Evolutionary conservation across 2,797 vertebrate species (phyloP).

Genomic region (Hydrophis major): DNA sequence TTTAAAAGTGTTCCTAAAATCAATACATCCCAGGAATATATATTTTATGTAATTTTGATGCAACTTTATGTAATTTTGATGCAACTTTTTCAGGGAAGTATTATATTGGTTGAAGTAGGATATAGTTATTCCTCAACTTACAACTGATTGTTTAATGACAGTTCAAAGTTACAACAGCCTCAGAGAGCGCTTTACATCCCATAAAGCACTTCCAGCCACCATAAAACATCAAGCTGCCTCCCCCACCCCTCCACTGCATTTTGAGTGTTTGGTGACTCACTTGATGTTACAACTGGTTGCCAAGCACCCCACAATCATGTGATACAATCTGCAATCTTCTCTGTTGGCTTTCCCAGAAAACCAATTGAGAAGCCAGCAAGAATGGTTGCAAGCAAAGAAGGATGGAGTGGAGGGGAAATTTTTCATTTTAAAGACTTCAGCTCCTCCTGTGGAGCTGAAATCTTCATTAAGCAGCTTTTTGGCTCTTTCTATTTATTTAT

Average conservation of each 20-base stretch:
- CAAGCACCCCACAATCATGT: background rate
- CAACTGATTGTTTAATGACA: background rate
- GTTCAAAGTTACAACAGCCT: background rate
- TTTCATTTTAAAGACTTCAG: background rate
- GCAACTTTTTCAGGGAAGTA: background rate
- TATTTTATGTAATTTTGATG: background rate
- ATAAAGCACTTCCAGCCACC: background rate
- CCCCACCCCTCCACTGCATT: background rate
- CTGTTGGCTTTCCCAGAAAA: background rate
- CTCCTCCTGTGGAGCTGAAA: background rate
- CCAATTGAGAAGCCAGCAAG: background rate
- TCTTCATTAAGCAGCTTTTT: background rate
- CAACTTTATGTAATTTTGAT: background rate
- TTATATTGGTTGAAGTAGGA: background rate
- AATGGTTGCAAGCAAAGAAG: background rate
- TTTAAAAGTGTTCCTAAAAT: background rate
- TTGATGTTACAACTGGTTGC: background rate
- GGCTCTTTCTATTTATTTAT: background rate
- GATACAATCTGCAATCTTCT: background rate
- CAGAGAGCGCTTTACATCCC: background rate
- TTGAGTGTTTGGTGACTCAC: background rate
- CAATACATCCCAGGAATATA: background rate
- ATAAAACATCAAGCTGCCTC: background rate
- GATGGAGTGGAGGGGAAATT: background rate
- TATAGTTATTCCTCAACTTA: background rate